Percentiles rank a stretch among this genome's conserved stretches.
Conservation (phyloP, 2,797 vertebrate species). For the Telmatherina bonti region DNA sequence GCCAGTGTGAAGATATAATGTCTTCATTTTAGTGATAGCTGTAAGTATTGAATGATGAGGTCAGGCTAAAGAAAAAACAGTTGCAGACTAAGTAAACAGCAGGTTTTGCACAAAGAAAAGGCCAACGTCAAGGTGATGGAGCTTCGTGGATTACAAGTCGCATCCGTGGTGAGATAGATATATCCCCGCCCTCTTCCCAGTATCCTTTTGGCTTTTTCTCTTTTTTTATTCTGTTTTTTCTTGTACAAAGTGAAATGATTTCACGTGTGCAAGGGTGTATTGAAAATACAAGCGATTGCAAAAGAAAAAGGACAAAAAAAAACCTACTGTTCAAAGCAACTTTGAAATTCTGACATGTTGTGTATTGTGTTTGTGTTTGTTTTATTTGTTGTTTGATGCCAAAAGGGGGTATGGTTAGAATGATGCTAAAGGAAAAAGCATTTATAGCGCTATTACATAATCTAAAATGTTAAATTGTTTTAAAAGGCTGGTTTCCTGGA, state of each 20-base stretch:
- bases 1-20: constrained; percentile 60
- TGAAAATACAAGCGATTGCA: constrained; percentile 60
- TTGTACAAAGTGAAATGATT: constrained; percentile 67
- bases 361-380: constrained; percentile 69
- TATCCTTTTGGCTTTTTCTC: not conserved
- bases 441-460: constrained; percentile 67
- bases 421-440: constrained; percentile 61
- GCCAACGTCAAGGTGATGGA: constrained; percentile 65
- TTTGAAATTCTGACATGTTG: constrained; percentile 65
- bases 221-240: constrained; percentile 15
- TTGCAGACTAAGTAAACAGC: constrained; percentile 66
- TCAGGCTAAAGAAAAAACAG: constrained; percentile 44
- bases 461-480: constrained; percentile 63
- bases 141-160: constrained; percentile 64
- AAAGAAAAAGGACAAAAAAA: constrained; percentile 63
- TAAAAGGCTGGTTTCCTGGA: constrained; percentile 71
- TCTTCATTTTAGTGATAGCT: constrained; percentile 67
- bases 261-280: constrained; percentile 53
- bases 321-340: constrained; percentile 69
- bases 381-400: constrained; percentile 81
- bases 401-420: constrained; percentile 74
- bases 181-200: not conserved
- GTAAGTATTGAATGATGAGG: constrained; percentile 75
- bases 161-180: constrained; percentile 42
- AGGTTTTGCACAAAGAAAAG: constrained; percentile 79